These are phyloP conservation scores for Eublepharis macularius DNA, from an alignment of 2,113 vertebrate genomes.

Conservation along the genomic window DNA sequence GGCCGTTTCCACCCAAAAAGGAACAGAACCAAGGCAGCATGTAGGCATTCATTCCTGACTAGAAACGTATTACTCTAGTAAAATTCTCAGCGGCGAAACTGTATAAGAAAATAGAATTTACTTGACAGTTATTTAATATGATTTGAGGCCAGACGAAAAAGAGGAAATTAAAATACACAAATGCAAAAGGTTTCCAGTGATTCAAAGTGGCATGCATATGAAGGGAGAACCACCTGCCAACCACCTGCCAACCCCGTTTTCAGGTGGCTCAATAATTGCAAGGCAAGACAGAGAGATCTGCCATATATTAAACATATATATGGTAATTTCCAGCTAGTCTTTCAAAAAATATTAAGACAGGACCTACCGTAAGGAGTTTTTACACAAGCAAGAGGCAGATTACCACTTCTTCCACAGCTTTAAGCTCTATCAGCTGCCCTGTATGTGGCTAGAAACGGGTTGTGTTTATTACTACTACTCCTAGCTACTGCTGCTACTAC, in stretches of 20 bases:
- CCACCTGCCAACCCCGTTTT: not conserved
- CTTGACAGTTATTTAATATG: slow-evolving; percentile 54
- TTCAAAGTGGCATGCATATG: not conserved
- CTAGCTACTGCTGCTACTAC: too few species aligned
- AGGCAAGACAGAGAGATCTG: not conserved
- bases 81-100: slow-evolving; percentile 58
- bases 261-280: not conserved
- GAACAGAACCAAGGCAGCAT: slow-evolving; percentile 70
- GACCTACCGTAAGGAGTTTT: not conserved
- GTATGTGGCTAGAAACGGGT: not conserved
- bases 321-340: not conserved
- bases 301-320: not conserved
- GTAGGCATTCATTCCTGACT: slow-evolving; percentile 71
- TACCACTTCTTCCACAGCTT: not conserved
- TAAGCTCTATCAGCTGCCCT: not conserved
- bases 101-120: slow-evolving; percentile 53
- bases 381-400: not conserved
- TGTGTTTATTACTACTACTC: not conserved
- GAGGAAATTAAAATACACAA: slow-evolving; percentile 23
- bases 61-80: slow-evolving; percentile 69
- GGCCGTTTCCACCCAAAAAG: slow-evolving; percentile 60
- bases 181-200: not conserved
- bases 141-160: slow-evolving; percentile 38
- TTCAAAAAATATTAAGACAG: not conserved
- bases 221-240: not conserved